Percentiles rank a stretch among this genome's conserved stretches.
Conservation (phyloP, 2,797 vertebrate genomes). For the Karalla daura region DNA sequence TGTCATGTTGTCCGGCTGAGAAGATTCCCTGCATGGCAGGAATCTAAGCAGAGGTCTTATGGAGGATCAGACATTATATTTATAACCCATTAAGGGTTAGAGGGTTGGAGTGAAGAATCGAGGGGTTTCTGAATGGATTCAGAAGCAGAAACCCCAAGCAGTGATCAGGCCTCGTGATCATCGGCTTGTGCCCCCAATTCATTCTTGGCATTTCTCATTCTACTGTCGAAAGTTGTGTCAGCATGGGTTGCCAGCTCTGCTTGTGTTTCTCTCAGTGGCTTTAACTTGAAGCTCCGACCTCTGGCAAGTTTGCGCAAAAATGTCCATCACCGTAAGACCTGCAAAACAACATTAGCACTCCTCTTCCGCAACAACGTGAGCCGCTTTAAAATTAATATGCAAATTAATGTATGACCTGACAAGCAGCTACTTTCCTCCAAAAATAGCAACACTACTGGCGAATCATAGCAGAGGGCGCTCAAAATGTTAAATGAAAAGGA, state of each 20-base stretch:
- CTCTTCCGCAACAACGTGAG: neutral
- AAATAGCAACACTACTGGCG: constrained; percentile 10
- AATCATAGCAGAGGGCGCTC: neutral
- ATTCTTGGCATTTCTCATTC: no score
- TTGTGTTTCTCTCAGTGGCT: neutral
- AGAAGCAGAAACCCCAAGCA: no score
- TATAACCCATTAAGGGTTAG: constrained; percentile 16
- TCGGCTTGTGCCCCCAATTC: no score
- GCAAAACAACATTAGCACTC: neutral
- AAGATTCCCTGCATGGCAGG: constrained; percentile 36
- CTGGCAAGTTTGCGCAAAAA: neutral
- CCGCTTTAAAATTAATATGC: constrained; percentile 13
- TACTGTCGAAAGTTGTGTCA: no score
- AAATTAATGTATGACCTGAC: constrained; percentile 13
- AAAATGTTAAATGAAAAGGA: constrained; percentile 4
- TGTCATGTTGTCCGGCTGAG: constrained; percentile 36
- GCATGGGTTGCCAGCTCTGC: no score
- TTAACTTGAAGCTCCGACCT: no score
- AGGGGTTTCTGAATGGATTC: constrained; percentile 21
- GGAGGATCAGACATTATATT: constrained; percentile 27
- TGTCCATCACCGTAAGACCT: neutral
- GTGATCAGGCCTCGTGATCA: no score
- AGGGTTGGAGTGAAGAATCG: neutral
- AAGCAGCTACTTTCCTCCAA: constrained; percentile 12
- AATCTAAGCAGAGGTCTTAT: constrained; percentile 22